phyloP scores from a whole-genome alignment of 2,888 invertebrate species.

The Cheilosia scutellata region DNA sequence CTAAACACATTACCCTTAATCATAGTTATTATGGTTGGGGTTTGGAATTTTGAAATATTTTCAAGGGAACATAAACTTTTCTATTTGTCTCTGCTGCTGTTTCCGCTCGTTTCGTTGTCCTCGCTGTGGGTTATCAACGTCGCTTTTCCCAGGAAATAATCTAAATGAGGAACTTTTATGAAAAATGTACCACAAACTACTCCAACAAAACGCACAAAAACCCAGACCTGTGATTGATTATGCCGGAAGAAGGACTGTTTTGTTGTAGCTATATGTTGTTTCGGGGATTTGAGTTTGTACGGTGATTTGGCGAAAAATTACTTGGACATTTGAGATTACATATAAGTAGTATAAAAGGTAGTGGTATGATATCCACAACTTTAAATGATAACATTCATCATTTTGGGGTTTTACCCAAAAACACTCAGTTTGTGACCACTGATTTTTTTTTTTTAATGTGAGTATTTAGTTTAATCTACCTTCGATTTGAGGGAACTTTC shows the following conservation, averaged over 20 bases:
- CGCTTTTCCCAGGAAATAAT: slow-evolving; percentile 44
- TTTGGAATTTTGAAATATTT: slow-evolving; percentile 65
- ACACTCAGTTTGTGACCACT: slow-evolving; percentile 10
- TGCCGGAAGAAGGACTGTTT: slow-evolving; percentile 41
- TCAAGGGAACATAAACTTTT: slow-evolving; percentile 55
- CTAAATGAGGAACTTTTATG: slow-evolving; percentile 58
- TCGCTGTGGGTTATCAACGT: slow-evolving; percentile 45
- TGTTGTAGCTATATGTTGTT: not conserved
- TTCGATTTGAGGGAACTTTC: slow-evolving; percentile 8
- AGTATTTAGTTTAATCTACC: not conserved
- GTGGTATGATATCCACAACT: not conserved
- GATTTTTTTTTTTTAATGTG: too few relatives aligned
- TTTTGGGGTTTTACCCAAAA: slow-evolving; percentile 12
- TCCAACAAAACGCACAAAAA: slow-evolving; percentile 17
- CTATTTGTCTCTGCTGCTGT: slow-evolving; percentile 57
- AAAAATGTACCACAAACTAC: slow-evolving; percentile 52
- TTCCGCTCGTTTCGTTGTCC: slow-evolving; percentile 42
- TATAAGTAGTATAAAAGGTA: slow-evolving; percentile 31
- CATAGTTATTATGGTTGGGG: slow-evolving; percentile 56
- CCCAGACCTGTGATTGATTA: slow-evolving; percentile 50
- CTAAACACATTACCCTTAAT: slow-evolving; percentile 60
- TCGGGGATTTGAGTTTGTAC: not conserved
- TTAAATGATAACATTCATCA: slow-evolving; percentile 43
- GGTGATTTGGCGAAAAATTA: slow-evolving; percentile 52
- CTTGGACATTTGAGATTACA: slow-evolving; percentile 51